Evolutionary conservation across 1,140 invertebrate species (phyloP), one percentile per base, ranked within the genome.

Genomic region (Ganaspis sp.): DNA sequence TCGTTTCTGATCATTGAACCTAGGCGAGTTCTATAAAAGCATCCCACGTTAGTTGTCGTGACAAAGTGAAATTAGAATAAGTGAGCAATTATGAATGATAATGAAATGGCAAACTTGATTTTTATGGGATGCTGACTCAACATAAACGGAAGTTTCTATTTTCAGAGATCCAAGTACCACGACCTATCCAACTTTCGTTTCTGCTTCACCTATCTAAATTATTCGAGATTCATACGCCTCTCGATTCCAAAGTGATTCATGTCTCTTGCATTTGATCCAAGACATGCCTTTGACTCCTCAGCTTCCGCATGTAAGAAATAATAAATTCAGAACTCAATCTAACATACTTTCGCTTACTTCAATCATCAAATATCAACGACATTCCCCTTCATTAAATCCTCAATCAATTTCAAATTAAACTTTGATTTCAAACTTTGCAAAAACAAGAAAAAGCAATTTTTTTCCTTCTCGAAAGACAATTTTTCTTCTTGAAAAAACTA

Each of bases 181-280:
- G 58, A 64, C 58, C 26, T 64, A 64, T 64, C 58, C 58, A 64
- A 34, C 58, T 64, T 64, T 64, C 26, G 58, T 64, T 64, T 64
- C 58, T 34, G 58, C 23, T 29, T 29, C 15, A 64, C 23, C 26
- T 54, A 64, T 64, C 58, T 64, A 29, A 64, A 64, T 64, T 64
- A 64, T 64, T 29, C 23, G 15, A 64, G 23, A 64, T 64, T 34
- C 58, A 64, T 29, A 29, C 26, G 58, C 26, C 58, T 64, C 58
- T 64, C 26, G 26, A n/a, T 64, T 64, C 58, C 23, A 5, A 64
- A 64, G 23, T 64, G 26, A 64, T 64, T 64, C 58, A 64, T 26
- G 23, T 29, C 58, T 29, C 15, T 23, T 64, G 23, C 12, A 26
- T 64, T 64, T 64, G 58, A 64, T 29, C 29, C 9, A 26, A 64